Base-by-base conservation (phyloP, 2,888 invertebrate species). In the Erebia ligea region DNA sequence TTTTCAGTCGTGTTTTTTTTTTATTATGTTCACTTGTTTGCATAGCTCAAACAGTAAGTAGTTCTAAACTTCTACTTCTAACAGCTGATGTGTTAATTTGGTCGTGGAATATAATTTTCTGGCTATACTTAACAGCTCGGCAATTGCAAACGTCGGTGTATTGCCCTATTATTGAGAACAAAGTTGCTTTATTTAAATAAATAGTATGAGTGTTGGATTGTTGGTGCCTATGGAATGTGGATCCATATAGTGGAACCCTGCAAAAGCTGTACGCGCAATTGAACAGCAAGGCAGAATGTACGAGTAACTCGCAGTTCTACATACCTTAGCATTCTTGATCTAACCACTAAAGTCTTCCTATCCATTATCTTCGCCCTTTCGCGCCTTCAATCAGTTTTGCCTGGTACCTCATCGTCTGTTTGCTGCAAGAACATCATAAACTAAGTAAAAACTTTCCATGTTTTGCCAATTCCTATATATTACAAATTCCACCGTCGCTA, bases 21-120 rank as follows among this genome's bases (percentile, higher is more conserved):
- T 21, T 66, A 57, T 34, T 59, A 40, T n/a, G n/a, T 56, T 15
- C n/a, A 62, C 58, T 52, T 63, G 67, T 69, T 69, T 64, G 59
- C 21, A 69, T 72, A 10, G 52, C 17, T 68, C 34, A 50, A 63
- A 58, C 63, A 34, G 11, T 67, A 1, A 34, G 11, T 67, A 1
- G 10, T 42, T n/a, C 48, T 65, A 56, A 13, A 61, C 6, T 34
- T 48, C 62, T 54, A 61, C 6, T 34, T 48, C 62, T 54, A 52
- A 69, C 21, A 42, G 40, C 21, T 21, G 40, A n/a, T 42, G n/a
- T 59, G 40, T 66, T 69, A 65, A 65, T 61, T 65, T 59, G 68
- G 21, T 57, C 9, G 45, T 19, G 66, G 57, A 66, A 54, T 56
- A 65, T 56, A 21, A 66, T 48, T 56, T 17, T 52, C 40, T 45